Percentiles rank a stretch among this genome's conserved stretches.
These are phyloP conservation scores for Nyctereutes procyonoides DNA, from an alignment of 2,113 vertebrate species.

Conservation along the genomic window DNA sequence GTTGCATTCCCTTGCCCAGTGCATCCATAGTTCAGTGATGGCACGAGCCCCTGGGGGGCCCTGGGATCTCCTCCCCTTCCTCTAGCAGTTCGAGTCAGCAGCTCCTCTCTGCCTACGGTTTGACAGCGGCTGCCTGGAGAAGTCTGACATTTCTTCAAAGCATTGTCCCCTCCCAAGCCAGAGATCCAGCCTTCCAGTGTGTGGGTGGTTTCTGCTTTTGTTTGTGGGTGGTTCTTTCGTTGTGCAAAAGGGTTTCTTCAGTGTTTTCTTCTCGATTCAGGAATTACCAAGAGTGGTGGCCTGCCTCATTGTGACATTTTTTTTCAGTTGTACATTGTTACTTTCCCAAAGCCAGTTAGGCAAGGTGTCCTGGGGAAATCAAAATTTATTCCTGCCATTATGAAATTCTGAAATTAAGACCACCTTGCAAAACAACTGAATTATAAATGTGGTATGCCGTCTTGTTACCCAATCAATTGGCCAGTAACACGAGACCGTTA, in stretches of 20 bases:
- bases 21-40: neutral
- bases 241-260: neutral
- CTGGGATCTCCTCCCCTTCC: neutral
- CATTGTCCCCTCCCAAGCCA: neutral
- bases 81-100: neutral
- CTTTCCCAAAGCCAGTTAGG: slow-evolving; percentile 54
- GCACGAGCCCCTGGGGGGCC: neutral
- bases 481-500: slow-evolving; percentile 67
- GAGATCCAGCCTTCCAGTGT: neutral
- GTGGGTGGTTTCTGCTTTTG: slow-evolving; percentile 69
- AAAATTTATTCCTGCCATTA: slow-evolving; percentile 67
- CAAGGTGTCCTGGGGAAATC: slow-evolving; percentile 73
- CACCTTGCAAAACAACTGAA: slow-evolving; percentile 69
- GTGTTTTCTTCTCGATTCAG: slow-evolving; percentile 49
- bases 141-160: neutral
- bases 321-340: slow-evolving; percentile 38
- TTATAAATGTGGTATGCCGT: slow-evolving; percentile 7
- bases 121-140: neutral
- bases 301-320: slow-evolving; percentile 39
- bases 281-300: neutral
- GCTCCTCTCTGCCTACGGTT: neutral
- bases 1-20: neutral
- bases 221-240: slow-evolving; percentile 33
- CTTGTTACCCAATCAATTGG: slow-evolving; percentile 52
- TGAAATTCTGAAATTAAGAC: slow-evolving; percentile 69